Evolutionary conservation across 2,797 vertebrate species (phyloP), one percentile per base, ranked within the genome.

Genomic region (Halcyon leucocephala): DNA sequence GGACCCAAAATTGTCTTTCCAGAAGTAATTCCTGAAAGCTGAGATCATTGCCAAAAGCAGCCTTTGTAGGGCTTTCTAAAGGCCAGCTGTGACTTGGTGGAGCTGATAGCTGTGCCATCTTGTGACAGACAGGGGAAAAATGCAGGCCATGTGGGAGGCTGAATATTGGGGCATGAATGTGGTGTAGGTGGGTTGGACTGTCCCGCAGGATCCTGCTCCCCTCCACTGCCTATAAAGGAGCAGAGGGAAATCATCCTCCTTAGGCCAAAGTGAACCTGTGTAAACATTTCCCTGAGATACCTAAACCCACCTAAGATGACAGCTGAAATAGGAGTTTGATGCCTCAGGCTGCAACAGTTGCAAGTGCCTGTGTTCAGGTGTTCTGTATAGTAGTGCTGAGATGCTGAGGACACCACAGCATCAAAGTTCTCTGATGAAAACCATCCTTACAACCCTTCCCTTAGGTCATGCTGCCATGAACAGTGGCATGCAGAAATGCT

Each of bases 101-200:
- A 79, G 37, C 28, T 76, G 48, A 31, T 1, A 77, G 51, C 55
- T 67, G 39, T 24, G 6, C n/a, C 39, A 66, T 21, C 21, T 28
- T 3, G 0, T 12, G 48, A 17, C 46, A 92, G 44, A 12, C 0
- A 4, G 7, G 24, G 46, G 41, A 55, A 82, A 85, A 29, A 42
- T 12, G n/a, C 39, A 60, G 55, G 69, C 15, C 6, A 0, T 2
- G 26, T 5, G 19, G 41, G 28, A 9, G 9, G 21, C 66, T 7
- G 24, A 2, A 14, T 14, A 26, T 13, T 41, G 24, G 65, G 55
- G 13, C n/a, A 51, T 1, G 6, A 39, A 33, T 0, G 0, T 33
- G 62, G 12, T 1, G 0, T 4, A 41, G 70, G 29, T 12, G 7
- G 19, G 17, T 26, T 70, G 66, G 46, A 18, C n/a, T 33, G 29